Base-by-base conservation (phyloP, 2,113 vertebrate species). In the Melospiza georgiana region DNA sequence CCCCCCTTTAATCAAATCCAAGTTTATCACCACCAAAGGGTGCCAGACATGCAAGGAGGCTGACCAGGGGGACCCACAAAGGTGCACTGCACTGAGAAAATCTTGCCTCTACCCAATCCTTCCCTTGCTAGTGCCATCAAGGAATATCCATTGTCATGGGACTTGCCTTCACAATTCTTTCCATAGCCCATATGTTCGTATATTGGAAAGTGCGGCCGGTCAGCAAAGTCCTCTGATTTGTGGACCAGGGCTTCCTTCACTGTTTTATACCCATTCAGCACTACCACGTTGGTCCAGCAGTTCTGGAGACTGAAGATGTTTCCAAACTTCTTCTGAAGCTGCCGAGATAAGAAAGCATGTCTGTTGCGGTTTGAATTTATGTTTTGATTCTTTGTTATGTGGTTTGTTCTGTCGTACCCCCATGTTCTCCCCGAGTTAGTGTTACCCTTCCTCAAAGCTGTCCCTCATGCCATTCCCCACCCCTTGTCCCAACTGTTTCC, bases 281-380 rank as follows among this genome's bases (percentile, higher is more conserved):
- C 96, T 3, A 98, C 96, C 11, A 91, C 0, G 0, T 98, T 97
- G 9, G 41, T 97, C 96, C 95, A 97, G 84, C 69, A 95, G 69
- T 98, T 81, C 84, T 98, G 95, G 11, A 98, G 93, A 82, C 20
- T 94, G 79, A 97, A 98, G 52, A 98, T 20, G 1, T 98, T 83
- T 68, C 98, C 98, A 33, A 96, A 98, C 87, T 96, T 96, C 51
- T 66, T 72, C 12, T 23, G 91, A 74, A 98, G 78, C 98, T 98
- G 91, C 6, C 80, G 86, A 94, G 54, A 82, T 39, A 84, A 62
- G 62, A 55, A 71, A 77, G 4, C 10, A 78, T 1, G 16, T 54
- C 15, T 30, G 51, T 52, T 52, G 16, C 6, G 1, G 51, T 52
- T 30, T 9, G 16, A 30, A 52, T 52, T 18, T 30, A 30, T 52